Percentiles rank a stretch among this genome's conserved stretches.
Conservation (phyloP, 2,113 vertebrate genomes). For the Uria aalge region DNA sequence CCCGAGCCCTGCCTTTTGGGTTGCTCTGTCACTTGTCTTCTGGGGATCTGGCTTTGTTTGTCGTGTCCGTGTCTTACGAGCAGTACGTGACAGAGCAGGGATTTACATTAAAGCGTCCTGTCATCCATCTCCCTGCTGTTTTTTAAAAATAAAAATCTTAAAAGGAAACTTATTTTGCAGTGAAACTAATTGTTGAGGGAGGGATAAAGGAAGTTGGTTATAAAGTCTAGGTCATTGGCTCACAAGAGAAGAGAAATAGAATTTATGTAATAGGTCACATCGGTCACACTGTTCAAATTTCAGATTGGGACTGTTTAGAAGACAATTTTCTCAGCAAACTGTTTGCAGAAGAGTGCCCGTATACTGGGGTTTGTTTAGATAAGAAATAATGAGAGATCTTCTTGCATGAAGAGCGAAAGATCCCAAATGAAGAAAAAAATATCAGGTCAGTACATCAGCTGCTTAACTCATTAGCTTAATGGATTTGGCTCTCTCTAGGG, state of each 20-base stretch:
- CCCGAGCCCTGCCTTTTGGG: background rate
- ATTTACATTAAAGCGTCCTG: background rate
- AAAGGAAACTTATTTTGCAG: background rate
- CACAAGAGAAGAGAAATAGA: background rate
- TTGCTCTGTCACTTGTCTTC: background rate
- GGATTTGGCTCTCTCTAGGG: background rate
- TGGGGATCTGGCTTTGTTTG: background rate
- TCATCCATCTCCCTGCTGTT: background rate
- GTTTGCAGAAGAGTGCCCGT: background rate
- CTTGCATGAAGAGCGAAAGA: background rate
- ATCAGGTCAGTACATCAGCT: background rate
- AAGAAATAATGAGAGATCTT: background rate
- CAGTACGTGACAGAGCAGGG: background rate
- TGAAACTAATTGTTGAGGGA: background rate
- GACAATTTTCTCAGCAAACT: background rate
- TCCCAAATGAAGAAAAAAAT: slow-evolving; percentile 2
- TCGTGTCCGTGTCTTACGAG: fast-evolving
- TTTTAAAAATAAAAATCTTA: background rate
- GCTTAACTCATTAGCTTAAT: slow-evolving; percentile 20
- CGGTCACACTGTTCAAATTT: background rate
- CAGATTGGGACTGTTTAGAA: background rate
- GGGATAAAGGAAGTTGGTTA: background rate
- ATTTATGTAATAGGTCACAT: background rate
- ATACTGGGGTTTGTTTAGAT: background rate
- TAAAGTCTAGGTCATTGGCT: background rate